Base-by-base conservation (phyloP, 2,113 vertebrate species). In the Oncorhynchus tshawytscha region DNA sequence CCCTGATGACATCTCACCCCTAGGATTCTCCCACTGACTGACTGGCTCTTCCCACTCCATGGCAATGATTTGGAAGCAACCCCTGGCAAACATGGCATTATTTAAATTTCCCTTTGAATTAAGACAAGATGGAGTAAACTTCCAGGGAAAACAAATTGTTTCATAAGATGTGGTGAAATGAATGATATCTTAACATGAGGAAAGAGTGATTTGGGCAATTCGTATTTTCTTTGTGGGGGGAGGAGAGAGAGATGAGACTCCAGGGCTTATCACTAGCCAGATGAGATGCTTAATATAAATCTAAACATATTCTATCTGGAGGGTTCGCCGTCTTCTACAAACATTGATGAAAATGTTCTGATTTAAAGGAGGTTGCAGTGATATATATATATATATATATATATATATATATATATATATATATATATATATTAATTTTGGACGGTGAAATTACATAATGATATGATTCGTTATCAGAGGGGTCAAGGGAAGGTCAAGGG, bases 1-100 rank as follows among this genome's bases (percentile, higher is more conserved):
- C 89, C 88, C 82, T 81, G 84, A 90, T 85, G 81, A 87, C 86
- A 91, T 91, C 39, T 39, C 39, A 90, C 85, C 88, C 83, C 85
- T 88, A 74, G 76, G 78, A 84, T 81, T 86, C 82, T 89, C 88
- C 84, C 78, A 81, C 39, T 45, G 39, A 45, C 39, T 45, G 9
- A 45, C 39, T 45, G 39, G 39, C 39, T 45, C 39, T 45, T 45
- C 39, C 86, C 84, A 83, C 88, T 91, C 89, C 78, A 90, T 85
- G 77, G 83, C 87, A 90, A 92, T 91, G 91, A 92, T 91, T 91
- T 87, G 79, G 84, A 92, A 85, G 80, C 86, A 87, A 81, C 83
- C 67, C 82, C 64, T 87, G 76, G 85, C 84, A 34, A 84, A 34
- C 90, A 92, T 82, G 87, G 78, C 84, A 88, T 89, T 89, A 90